A percentile compares a stretch with the other conserved stretches of the same genome.
phyloP scores from a whole-genome alignment of 1,140 invertebrate genomes.

The Neocloeon triangulifer region DNA sequence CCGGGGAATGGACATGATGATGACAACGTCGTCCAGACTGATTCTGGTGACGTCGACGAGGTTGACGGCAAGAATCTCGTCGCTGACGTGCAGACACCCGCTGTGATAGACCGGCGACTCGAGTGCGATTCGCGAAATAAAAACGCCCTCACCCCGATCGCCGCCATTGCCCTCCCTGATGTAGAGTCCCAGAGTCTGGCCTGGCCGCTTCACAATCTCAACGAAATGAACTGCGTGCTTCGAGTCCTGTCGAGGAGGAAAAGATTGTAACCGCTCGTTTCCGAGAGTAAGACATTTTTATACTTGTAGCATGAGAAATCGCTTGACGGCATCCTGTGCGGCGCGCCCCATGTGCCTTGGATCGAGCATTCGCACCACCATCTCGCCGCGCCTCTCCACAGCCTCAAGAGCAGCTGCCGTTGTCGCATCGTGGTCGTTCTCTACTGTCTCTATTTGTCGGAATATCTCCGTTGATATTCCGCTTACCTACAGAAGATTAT shows the following conservation, averaged over 20 bases:
- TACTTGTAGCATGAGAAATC: slow-evolving; percentile 53
- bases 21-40: slow-evolving; percentile 96
- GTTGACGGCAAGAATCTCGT: slow-evolving; percentile 95
- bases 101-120: slow-evolving; percentile 93
- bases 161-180: slow-evolving; percentile 92
- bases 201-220: slow-evolving; percentile 96
- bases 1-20: slow-evolving; percentile 96
- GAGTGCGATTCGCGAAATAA: slow-evolving; percentile 92
- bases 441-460: slow-evolving; percentile 84
- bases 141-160: slow-evolving; percentile 83
- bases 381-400: slow-evolving; percentile 76
- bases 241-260: slow-evolving; percentile 34
- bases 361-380: slow-evolving; percentile 80
- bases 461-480: slow-evolving; percentile 90
- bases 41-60: slow-evolving; percentile 91
- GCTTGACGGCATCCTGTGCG: slow-evolving; percentile 59
- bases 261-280: too few species aligned
- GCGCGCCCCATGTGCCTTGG: slow-evolving; percentile 58
- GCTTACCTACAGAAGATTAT: slow-evolving; percentile 39
- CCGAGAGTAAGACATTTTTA: too few species aligned
- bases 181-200: slow-evolving; percentile 93
- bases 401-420: slow-evolving; percentile 75
- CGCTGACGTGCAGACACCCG: slow-evolving; percentile 85
- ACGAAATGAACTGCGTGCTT: slow-evolving; percentile 78
- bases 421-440: slow-evolving; percentile 81